A percentile compares a stretch with the other conserved stretches of the same genome.
Conservation (phyloP, 2,797 vertebrate species). For the Cuculus canorus region DNA sequence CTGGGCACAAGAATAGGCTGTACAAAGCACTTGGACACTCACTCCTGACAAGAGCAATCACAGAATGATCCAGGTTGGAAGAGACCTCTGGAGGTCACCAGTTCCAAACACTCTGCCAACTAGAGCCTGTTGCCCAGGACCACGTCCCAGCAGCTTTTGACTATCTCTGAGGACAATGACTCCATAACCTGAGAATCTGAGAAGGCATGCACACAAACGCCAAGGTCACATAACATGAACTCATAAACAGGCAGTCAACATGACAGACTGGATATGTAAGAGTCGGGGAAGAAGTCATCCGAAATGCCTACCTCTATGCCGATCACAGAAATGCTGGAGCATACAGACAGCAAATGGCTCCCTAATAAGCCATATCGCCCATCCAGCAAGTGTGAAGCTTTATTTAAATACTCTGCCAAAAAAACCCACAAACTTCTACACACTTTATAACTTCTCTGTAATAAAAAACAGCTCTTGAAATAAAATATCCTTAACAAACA, state of each 20-base stretch:
- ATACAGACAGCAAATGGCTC: not conserved
- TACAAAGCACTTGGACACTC: not conserved
- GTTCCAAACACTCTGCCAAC: not conserved
- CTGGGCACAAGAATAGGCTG: not conserved
- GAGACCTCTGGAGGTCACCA: not conserved
- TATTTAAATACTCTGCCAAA: constrained; percentile 4
- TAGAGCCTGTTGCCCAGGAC: not conserved
- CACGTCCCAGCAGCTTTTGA: not conserved
- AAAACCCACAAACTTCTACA: not conserved
- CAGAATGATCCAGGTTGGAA: not conserved
- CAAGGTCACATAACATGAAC: not conserved
- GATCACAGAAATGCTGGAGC: not conserved
- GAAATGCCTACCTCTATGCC: not conserved
- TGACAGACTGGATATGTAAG: not conserved
- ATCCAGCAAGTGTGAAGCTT: not conserved
- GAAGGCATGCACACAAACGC: not conserved
- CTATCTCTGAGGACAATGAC: not conserved
- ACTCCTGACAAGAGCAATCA: not conserved
- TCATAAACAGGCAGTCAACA: not conserved
- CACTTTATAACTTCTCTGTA: not conserved
- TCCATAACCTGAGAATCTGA: not conserved
- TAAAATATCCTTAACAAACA: not conserved
- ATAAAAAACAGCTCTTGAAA: constrained; percentile 17
- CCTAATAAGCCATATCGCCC: not conserved
- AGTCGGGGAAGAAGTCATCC: fast-evolving